These are phyloP conservation scores for Pelecanoides urinatrix DNA, from an alignment of 2,113 vertebrate species.

Conservation along the genomic window DNA sequence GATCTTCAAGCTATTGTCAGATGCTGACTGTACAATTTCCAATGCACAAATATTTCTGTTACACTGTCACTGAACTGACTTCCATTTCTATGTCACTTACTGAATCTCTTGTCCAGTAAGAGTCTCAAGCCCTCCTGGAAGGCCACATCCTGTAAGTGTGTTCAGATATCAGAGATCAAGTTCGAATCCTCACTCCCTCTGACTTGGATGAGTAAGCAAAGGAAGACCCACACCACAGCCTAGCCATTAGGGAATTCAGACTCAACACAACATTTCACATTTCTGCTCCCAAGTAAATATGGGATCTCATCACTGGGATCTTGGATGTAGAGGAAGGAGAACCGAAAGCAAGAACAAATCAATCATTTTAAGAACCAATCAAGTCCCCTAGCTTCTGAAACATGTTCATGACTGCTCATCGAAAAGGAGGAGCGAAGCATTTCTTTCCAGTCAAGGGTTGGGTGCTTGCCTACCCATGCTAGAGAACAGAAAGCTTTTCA, in stretches of 20 bases:
- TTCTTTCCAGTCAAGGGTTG: background rate
- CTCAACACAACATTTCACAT: background rate
- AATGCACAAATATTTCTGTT: background rate
- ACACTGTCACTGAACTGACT: background rate
- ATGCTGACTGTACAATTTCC: background rate
- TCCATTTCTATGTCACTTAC: no score
- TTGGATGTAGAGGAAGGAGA: background rate
- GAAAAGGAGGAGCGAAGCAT: background rate
- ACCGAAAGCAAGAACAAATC: background rate
- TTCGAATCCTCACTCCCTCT: background rate
- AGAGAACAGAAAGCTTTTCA: background rate
- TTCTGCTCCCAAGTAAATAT: background rate
- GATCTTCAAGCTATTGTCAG: background rate
- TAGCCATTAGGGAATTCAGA: background rate
- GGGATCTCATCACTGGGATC: background rate
- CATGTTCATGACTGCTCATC: background rate
- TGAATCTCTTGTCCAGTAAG: background rate
- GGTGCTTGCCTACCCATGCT: background rate
- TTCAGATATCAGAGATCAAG: background rate
- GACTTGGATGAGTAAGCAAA: background rate
- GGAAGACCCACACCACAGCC: background rate
- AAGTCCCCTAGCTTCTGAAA: background rate
- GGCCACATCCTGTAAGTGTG: rapidly evolving
- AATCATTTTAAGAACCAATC: background rate
- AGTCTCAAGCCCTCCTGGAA: background rate